Evolutionary conservation across 2,113 vertebrate genomes (phyloP).

Genomic region (Xenotilapia flavipinnis): DNA sequence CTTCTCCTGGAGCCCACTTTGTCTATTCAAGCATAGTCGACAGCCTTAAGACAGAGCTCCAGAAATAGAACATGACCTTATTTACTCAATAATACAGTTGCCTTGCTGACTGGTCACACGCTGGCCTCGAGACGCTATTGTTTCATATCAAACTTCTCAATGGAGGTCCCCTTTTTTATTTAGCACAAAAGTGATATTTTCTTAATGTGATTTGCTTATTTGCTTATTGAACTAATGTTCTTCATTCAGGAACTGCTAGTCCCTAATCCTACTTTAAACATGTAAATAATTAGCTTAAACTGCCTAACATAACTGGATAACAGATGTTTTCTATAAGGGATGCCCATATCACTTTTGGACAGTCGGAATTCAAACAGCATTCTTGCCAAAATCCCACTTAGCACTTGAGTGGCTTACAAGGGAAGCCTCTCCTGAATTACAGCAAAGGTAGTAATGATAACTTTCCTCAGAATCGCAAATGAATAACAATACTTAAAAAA

Average conservation of each 20-base stretch:
- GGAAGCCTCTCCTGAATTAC: neutral
- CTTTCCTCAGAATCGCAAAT: neutral
- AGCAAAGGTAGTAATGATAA: neutral
- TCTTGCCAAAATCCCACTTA: neutral
- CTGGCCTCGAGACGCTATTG: slow-evolving; percentile 18
- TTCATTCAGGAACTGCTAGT: neutral
- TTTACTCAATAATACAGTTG: slow-evolving; percentile 38
- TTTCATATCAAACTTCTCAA: slow-evolving; percentile 2
- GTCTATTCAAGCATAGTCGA: slow-evolving; percentile 1
- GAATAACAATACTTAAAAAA: neutral
- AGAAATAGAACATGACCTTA: slow-evolving; percentile 38
- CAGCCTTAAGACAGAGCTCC: slow-evolving; percentile 34
- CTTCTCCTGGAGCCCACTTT: neutral
- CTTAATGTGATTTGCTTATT: neutral
- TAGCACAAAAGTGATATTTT: neutral
- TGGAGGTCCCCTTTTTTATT: neutral
- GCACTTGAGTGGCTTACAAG: neutral
- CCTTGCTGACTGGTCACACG: slow-evolving; percentile 36
- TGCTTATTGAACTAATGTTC: neutral
- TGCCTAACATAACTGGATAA: neutral
- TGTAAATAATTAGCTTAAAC: neutral
- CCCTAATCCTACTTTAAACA: neutral
- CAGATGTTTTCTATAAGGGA: neutral
- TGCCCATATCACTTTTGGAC: neutral
- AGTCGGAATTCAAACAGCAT: neutral